These are phyloP conservation scores for Graptemys geographica DNA, from an alignment of 2,797 vertebrate species.

Conservation along the genomic window DNA sequence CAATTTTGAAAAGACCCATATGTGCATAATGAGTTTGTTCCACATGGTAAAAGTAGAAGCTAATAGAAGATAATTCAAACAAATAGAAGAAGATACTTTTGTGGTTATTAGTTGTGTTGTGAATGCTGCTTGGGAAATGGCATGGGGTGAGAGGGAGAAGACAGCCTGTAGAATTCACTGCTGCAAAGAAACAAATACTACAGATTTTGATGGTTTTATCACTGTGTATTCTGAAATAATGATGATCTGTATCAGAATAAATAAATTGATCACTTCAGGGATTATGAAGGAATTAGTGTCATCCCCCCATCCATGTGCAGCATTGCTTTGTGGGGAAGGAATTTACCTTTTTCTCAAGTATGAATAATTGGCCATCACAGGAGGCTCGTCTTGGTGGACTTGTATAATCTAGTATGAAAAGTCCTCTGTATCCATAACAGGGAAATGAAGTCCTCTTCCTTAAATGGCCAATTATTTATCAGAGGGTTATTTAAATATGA, in stretches of 20 bases:
- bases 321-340: background rate
- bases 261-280: background rate
- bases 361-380: background rate
- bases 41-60: background rate
- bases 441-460: background rate
- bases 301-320: rapidly evolving
- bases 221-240: background rate
- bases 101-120: background rate
- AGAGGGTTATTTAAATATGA: background rate
- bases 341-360: background rate
- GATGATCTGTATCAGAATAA: background rate
- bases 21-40: background rate
- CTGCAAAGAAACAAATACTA: background rate
- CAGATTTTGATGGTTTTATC: background rate
- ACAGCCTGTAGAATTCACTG: background rate
- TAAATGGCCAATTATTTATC: background rate
- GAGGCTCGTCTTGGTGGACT: background rate
- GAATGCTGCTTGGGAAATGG: background rate
- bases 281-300: rapidly evolving
- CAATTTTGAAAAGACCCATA: background rate
- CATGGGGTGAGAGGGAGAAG: background rate
- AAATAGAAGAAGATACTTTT: rapidly evolving
- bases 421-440: rapidly evolving
- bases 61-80: background rate
- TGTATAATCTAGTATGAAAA: background rate